Conservation (phyloP, 2,113 vertebrate species). For the Tragelaphus scriptus region DNA sequence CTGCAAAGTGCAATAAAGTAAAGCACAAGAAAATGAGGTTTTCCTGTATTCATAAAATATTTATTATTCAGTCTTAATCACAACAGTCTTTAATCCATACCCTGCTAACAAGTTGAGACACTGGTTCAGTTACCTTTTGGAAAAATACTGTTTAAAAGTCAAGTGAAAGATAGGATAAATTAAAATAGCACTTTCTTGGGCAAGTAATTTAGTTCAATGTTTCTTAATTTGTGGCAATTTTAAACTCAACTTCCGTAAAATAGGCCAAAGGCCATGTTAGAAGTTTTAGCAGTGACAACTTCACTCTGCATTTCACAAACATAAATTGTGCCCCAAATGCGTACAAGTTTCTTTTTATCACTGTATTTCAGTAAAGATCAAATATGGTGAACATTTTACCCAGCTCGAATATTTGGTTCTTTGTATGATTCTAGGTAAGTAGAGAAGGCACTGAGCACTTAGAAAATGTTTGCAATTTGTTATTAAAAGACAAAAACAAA, state of each 20-base stretch:
- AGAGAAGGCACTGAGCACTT: neutral
- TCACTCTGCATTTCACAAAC: neutral
- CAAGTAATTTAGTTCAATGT: neutral
- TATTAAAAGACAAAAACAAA: neutral
- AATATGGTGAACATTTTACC: neutral
- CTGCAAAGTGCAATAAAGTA: neutral
- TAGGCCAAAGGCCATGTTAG: neutral
- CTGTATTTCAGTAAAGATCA: neutral
- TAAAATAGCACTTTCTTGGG: neutral
- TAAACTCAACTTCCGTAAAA: slow-evolving; percentile 6
- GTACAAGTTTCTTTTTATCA: neutral
- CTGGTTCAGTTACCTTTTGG: neutral
- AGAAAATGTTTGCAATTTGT: neutral
- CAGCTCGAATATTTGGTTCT: neutral
- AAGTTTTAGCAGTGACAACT: neutral
- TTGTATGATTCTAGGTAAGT: neutral
- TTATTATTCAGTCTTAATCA: neutral
- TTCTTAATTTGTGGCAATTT: neutral
- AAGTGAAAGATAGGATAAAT: neutral
- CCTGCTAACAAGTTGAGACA: neutral
- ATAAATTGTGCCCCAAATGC: neutral
- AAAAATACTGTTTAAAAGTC: neutral
- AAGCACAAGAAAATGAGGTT: neutral
- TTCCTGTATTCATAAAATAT: neutral
- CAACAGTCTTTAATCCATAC: neutral